phyloP scores from a whole-genome alignment of 1,140 invertebrate species.

The Ganaspis sp. region DNA sequence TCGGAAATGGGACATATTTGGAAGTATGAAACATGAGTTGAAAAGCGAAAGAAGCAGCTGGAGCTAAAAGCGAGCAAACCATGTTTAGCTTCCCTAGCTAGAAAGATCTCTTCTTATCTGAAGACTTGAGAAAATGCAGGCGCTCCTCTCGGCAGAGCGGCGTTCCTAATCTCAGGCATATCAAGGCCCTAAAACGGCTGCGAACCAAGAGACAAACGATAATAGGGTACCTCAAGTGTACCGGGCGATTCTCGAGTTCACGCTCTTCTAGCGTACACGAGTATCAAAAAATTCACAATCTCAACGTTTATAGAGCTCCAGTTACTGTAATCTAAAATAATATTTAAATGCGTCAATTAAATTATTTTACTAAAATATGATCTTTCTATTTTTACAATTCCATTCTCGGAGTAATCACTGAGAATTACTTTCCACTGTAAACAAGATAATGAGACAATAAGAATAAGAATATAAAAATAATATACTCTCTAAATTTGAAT shows the following conservation, averaged over 20 bases:
- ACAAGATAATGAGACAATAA: too few species aligned
- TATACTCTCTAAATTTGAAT: too few species aligned
- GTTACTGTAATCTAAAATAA: too few species aligned
- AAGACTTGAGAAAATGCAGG: constrained; percentile 58
- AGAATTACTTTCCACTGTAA: too few species aligned
- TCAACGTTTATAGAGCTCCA: not conserved
- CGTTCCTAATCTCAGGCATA: constrained; percentile 53
- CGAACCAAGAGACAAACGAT: constrained; percentile 50
- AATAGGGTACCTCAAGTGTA: constrained; percentile 39
- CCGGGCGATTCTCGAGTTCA: constrained; percentile 22
- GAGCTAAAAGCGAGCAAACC: constrained; percentile 16
- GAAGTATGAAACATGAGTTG: too few species aligned
- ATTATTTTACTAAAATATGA: too few species aligned
- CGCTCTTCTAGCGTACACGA: not conserved
- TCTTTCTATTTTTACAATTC: too few species aligned
- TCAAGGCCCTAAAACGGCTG: constrained; percentile 54
- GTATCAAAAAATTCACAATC: not conserved
- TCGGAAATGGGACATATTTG: too few species aligned
- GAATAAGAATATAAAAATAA: too few species aligned
- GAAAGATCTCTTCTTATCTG: constrained; percentile 42
- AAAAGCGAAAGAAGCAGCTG: not conserved
- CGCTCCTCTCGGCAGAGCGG: constrained; percentile 36
- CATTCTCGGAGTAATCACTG: too few species aligned
- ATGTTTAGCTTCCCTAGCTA: constrained; percentile 1
- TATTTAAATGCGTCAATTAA: too few species aligned